Percentiles rank a stretch among this genome's conserved stretches.
Conservation (phyloP, 2,888 invertebrate species). For the Unio pictorum region DNA sequence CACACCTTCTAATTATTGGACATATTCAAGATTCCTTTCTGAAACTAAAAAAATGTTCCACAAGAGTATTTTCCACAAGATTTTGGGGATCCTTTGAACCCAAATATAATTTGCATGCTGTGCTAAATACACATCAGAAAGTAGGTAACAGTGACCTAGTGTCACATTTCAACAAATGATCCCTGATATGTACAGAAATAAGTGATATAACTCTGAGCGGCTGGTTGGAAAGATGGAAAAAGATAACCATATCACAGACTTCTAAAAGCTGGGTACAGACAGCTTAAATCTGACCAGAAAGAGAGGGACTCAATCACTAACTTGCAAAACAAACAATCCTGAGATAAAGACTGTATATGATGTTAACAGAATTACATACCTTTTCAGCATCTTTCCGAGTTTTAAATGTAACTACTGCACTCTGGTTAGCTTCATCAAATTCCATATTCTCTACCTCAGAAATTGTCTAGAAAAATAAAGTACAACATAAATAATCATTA, state of each 20-base stretch:
- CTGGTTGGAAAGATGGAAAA: background rate
- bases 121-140: too few relatives aligned
- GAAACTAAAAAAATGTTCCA: too few relatives aligned
- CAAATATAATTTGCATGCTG: too few relatives aligned
- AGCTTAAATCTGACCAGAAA: background rate
- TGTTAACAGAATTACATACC: slow-evolving; percentile 65
- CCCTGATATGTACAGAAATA: too few relatives aligned
- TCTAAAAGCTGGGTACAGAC: background rate
- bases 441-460: slow-evolving; percentile 81
- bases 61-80: too few relatives aligned
- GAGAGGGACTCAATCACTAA: too few relatives aligned
- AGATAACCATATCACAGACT: background rate
- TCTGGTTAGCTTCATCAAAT: slow-evolving; percentile 83
- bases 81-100: too few relatives aligned
- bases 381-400: slow-evolving; percentile 85
- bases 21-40: too few relatives aligned
- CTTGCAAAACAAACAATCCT: too few relatives aligned
- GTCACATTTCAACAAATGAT: too few relatives aligned
- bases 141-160: too few relatives aligned
- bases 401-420: slow-evolving; percentile 83
- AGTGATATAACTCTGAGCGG: background rate
- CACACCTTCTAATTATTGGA: too few relatives aligned
- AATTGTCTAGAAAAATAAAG: slow-evolving; percentile 36
- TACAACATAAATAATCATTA: background rate
- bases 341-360: background rate